These are phyloP conservation scores for Nothobranchius furzeri DNA, from an alignment of 2,113 vertebrate species.

Conservation along the genomic window DNA sequence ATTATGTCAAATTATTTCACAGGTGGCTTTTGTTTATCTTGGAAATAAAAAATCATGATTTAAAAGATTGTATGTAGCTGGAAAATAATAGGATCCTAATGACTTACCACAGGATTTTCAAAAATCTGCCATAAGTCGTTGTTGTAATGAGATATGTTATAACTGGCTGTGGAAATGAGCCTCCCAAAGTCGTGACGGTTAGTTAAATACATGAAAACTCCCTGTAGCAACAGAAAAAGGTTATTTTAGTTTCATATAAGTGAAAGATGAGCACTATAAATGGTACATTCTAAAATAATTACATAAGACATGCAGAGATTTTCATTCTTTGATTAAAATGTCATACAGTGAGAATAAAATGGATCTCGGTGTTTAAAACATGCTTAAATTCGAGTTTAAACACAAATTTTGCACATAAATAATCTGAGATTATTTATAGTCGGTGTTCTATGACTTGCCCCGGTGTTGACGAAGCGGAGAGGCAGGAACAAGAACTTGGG, in stretches of 20 bases:
- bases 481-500: conserved; percentile 47
- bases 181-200: conserved; percentile 97
- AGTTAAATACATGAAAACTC: conserved; percentile 96
- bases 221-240: conserved; percentile 78
- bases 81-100: conserved; percentile 29
- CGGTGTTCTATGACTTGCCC: neutral
- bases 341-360: conserved; percentile 19
- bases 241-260: conserved; percentile 49
- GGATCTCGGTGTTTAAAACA: conserved; percentile 47
- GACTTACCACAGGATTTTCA: conserved; percentile 97
- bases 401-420: conserved; percentile 62
- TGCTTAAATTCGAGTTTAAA: conserved; percentile 14
- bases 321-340: conserved; percentile 21
- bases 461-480: conserved; percentile 26
- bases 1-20: conserved; percentile 43
- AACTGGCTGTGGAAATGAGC: conserved; percentile 94
- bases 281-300: conserved; percentile 3
- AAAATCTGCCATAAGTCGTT: conserved; percentile 98
- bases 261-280: neutral
- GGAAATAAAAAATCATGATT: neutral
- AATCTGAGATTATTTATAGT: conserved; percentile 76
- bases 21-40: conserved; percentile 42
- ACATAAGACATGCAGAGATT: conserved; percentile 21
- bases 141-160: conserved; percentile 93
- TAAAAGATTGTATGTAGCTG: neutral